These are phyloP conservation scores for Vireo griseus DNA, from an alignment of 2,797 vertebrate species.

Conservation along the genomic window DNA sequence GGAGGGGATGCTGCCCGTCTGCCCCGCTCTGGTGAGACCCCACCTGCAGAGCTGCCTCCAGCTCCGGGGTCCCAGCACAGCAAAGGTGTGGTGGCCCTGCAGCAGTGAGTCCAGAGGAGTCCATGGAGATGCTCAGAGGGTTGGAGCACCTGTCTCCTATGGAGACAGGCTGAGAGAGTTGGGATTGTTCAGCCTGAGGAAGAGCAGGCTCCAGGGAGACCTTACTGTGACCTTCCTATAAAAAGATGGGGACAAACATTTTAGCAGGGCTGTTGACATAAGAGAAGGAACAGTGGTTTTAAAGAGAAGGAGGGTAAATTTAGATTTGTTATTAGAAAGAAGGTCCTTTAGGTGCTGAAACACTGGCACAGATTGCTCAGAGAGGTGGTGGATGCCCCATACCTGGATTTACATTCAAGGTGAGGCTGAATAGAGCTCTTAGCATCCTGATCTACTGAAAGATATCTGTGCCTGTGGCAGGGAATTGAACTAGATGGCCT, in stretches of 20 bases:
- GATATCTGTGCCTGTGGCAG: neutral
- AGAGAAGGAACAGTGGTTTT: neutral
- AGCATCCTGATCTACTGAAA: neutral
- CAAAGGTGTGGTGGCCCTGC: neutral
- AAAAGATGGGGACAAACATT: neutral
- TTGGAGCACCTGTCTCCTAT: neutral
- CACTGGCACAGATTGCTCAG: neutral
- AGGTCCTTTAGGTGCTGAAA: neutral
- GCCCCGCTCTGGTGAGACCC: neutral
- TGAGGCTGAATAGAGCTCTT: neutral
- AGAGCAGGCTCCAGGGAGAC: neutral
- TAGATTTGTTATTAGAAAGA: neutral
- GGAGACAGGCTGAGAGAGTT: neutral
- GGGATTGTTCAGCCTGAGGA: neutral
- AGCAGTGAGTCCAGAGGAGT: neutral
- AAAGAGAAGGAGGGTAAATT: neutral
- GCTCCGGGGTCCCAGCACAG: neutral
- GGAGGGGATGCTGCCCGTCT: neutral
- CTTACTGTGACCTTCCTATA: neutral
- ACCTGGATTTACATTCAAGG: neutral
- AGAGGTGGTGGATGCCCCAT: too few relatives aligned
- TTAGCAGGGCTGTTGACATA: neutral
- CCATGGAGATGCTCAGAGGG: neutral
- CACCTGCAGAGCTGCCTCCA: neutral
- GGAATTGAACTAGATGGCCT: neutral